phyloP scores from a whole-genome alignment of 2,888 invertebrate genomes.

The Meta bourneti region DNA sequence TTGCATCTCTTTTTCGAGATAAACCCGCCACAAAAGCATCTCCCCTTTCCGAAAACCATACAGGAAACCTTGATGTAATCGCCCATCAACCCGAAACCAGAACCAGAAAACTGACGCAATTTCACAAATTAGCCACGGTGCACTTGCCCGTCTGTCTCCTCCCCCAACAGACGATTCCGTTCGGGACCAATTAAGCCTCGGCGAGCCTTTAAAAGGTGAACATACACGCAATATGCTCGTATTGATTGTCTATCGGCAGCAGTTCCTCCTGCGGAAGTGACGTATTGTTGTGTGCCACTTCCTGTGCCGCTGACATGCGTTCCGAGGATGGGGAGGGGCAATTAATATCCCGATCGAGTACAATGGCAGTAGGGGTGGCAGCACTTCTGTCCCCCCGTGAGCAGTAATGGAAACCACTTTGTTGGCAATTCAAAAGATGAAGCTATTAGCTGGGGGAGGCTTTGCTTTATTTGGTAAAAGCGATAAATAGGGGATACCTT shows the following conservation, averaged over 20 bases:
- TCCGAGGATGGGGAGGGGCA: conserved; percentile 34
- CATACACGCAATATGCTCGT: conserved; percentile 64
- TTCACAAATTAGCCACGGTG: conserved; percentile 68
- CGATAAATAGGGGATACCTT: conserved; percentile 56
- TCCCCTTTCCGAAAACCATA: conserved; percentile 10
- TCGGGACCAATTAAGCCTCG: conserved; percentile 62
- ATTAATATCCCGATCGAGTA: conserved; percentile 74
- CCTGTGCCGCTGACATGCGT: conserved; percentile 59
- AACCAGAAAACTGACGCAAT: conserved; percentile 70
- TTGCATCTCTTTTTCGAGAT: conserved; percentile 52
- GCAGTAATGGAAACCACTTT: conserved; percentile 75
- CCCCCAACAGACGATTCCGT: conserved; percentile 21
- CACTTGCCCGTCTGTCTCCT: conserved; percentile 32
- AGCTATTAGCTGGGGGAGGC: conserved; percentile 61
- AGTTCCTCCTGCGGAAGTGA: conserved; percentile 63
- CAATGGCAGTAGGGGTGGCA: conserved; percentile 44
- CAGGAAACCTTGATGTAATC: conserved; percentile 32
- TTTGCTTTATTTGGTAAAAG: conserved; percentile 60
- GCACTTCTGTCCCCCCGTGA: conserved; percentile 33
- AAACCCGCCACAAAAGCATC: conserved; percentile 47
- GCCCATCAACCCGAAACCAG: conserved; percentile 50
- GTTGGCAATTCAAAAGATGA: conserved; percentile 66
- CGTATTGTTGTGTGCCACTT: conserved; percentile 73
- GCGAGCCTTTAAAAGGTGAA: conserved; percentile 52
- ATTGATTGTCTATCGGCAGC: conserved; percentile 73